phyloP scores from a whole-genome alignment of 2,797 vertebrate genomes.

The Labroides dimidiatus region DNA sequence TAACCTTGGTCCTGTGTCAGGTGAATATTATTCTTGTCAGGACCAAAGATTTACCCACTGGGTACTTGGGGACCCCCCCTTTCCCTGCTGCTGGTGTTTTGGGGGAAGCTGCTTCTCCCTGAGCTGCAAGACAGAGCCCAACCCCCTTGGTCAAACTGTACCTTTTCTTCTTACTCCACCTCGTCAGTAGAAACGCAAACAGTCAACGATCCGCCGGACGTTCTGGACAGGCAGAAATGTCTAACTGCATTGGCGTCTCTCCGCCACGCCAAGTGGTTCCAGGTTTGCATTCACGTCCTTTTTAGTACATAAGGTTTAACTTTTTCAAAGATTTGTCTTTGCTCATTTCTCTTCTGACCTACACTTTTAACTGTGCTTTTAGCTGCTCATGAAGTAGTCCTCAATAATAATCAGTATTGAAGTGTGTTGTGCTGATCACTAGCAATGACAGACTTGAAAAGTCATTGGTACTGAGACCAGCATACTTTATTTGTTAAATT shows the following conservation, averaged over 20 bases:
- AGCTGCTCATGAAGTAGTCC: constrained; percentile 28
- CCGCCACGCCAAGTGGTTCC: constrained; percentile 99
- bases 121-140: constrained; percentile 92
- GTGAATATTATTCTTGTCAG: constrained; percentile 12
- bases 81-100: constrained; percentile 85
- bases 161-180: constrained; percentile 99
- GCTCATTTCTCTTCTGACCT: constrained; percentile 34
- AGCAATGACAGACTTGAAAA: constrained; percentile 40
- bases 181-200: constrained; percentile 97
- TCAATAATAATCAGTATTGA: constrained; percentile 12
- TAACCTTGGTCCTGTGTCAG: constrained; percentile 10
- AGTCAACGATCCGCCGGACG: constrained; percentile 96
- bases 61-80: constrained; percentile 75
- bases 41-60: constrained; percentile 29
- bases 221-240: constrained; percentile 99
- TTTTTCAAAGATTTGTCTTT: constrained; percentile 60
- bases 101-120: constrained; percentile 92
- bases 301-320: constrained; percentile 84
- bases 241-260: constrained; percentile 99
- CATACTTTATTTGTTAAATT: constrained; percentile 18
- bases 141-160: constrained; percentile 99
- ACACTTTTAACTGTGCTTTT: constrained; percentile 30
- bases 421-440: constrained; percentile 40
- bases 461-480: constrained; percentile 60
- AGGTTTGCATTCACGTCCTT: constrained; percentile 99